phyloP scores from a whole-genome alignment of 2,888 invertebrate species.

The Calliopum simillimum region DNA sequence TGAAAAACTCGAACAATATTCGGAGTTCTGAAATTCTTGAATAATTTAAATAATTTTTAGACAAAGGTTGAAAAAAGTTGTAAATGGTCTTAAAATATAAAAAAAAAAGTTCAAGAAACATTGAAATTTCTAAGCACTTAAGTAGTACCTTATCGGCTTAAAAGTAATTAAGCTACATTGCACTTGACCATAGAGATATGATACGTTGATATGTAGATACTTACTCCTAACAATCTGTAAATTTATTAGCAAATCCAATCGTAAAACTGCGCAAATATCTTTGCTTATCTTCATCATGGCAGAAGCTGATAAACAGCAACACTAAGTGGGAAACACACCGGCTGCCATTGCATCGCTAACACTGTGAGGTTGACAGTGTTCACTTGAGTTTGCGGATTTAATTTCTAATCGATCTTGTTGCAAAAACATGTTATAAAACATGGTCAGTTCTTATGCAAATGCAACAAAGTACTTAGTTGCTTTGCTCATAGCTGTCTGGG shows the following conservation, averaged over 20 bases:
- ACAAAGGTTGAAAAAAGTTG: no score
- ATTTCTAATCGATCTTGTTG: constrained; percentile 12
- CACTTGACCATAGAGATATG: no score
- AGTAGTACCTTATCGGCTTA: no score
- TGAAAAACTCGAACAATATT: no score
- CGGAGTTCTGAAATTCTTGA: no score
- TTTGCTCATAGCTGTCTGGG: neutral
- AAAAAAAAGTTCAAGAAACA: no score
- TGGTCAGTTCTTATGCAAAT: constrained; percentile 43
- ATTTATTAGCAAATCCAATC: constrained; percentile 8
- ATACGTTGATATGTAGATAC: neutral
- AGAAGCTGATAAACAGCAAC: constrained; percentile 7
- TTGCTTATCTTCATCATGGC: no score
- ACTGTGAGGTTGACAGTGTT: neutral
- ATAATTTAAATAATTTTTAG: no score
- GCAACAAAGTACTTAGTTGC: neutral
- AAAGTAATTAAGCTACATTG: no score
- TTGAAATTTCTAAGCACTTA: no score
- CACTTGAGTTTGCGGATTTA: neutral
- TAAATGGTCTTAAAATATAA: no score
- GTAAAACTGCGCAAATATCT: neutral
- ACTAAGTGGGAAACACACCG: neutral
- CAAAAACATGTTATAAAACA: constrained; percentile 45
- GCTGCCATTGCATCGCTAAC: neutral
- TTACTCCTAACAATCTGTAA: neutral